Evolutionary conservation across 1,140 invertebrate genomes (phyloP).

Genomic region (Oryctes rhinoceros): DNA sequence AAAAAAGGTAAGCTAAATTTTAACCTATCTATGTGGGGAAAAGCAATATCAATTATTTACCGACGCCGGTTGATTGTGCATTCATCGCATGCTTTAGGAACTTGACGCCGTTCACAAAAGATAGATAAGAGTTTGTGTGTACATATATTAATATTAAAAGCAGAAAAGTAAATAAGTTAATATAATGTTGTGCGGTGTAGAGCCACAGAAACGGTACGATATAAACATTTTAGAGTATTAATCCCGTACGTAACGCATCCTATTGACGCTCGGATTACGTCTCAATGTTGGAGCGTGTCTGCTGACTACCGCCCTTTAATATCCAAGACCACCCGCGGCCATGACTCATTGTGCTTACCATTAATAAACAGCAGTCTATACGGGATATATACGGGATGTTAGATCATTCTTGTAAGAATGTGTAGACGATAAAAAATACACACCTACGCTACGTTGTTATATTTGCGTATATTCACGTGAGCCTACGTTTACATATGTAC

Average conservation of each 20-base stretch:
- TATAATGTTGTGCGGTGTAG: constrained; percentile 23
- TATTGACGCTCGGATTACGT: constrained; percentile 29
- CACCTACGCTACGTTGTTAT: neutral
- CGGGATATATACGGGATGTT: neutral
- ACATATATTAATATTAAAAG: constrained; percentile 32
- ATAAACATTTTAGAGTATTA: constrained; percentile 36
- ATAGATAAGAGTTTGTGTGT: constrained; percentile 28
- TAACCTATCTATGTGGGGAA: too few relatives aligned
- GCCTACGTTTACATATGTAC: too few relatives aligned
- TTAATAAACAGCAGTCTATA: constrained; percentile 23
- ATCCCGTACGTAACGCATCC: constrained; percentile 31
- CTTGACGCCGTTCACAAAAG: constrained; percentile 2
- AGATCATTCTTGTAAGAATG: neutral
- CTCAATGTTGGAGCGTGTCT: constrained; percentile 21
- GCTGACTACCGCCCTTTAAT: constrained; percentile 33
- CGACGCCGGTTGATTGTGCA: neutral
- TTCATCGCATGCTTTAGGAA: constrained; percentile 20
- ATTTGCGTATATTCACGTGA: neutral
- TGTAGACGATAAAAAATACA: neutral
- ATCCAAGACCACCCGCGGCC: constrained; percentile 27
- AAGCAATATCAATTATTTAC: neutral
- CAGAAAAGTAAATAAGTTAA: constrained; percentile 36
- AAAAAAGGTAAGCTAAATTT: too few relatives aligned
- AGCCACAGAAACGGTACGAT: constrained; percentile 10
- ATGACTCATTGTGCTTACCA: constrained; percentile 28